phyloP scores from a whole-genome alignment of 2,888 invertebrate genomes.

The Drosophila differens region DNA sequence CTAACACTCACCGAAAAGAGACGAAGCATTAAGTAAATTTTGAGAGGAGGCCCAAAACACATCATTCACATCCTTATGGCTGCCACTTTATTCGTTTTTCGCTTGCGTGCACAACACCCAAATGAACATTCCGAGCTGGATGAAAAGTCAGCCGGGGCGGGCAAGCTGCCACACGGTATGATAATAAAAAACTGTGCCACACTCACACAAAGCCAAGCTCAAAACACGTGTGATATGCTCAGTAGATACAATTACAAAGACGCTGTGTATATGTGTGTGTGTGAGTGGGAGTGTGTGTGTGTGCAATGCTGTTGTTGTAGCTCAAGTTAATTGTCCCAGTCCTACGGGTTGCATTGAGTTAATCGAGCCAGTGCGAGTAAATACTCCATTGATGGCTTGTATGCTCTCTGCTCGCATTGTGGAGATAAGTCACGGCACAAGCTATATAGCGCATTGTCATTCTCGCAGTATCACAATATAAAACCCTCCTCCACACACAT shows the following conservation, averaged over 20 bases:
- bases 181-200: conserved; percentile 55
- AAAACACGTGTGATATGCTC: conserved; percentile 62
- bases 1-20: not conserved
- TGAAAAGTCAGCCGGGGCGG: conserved; percentile 29
- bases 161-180: conserved; percentile 37
- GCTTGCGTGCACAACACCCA: conserved; percentile 54
- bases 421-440: conserved; percentile 64
- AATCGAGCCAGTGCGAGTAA: conserved; percentile 53
- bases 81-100: conserved; percentile 58
- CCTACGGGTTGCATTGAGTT: conserved; percentile 51
- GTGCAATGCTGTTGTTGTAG: conserved; percentile 18
- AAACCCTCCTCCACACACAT: conserved; percentile 17
- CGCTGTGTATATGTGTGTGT: not conserved
- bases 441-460: conserved; percentile 49
- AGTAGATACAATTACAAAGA: conserved; percentile 35
- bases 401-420: conserved; percentile 29
- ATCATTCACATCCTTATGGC: conserved; percentile 40
- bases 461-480: conserved; percentile 19
- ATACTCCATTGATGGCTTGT: conserved; percentile 31
- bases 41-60: conserved; percentile 22
- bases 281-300: not conserved
- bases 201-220: conserved; percentile 22
- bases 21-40: conserved; percentile 34
- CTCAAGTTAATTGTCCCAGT: conserved; percentile 68
- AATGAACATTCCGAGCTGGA: conserved; percentile 33